Evolutionary conservation across 2,888 invertebrate species (phyloP).

Genomic region (Heliconius hortense): DNA sequence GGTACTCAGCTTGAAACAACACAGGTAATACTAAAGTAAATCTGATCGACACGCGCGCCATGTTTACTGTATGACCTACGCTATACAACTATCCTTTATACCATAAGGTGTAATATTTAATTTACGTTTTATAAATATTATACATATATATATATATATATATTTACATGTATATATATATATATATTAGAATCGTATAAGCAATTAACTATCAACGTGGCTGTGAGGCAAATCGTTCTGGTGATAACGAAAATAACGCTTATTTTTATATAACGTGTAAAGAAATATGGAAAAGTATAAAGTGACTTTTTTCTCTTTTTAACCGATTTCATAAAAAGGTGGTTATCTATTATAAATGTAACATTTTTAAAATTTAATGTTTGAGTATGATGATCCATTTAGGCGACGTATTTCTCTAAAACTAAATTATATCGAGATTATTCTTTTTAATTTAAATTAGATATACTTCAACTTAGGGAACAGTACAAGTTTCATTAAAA

Average conservation of each 20-base stretch:
- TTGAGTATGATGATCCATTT: too few relatives aligned
- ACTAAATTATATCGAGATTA: too few relatives aligned
- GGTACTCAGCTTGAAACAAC: conserved; percentile 12
- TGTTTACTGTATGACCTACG: conserved; percentile 53
- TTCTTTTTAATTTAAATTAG: too few relatives aligned
- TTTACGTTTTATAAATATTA: conserved; percentile 49
- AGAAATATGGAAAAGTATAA: background rate
- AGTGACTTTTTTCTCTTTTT: background rate
- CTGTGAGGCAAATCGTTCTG: conserved; percentile 18
- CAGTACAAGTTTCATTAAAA: too few relatives aligned
- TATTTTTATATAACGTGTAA: background rate
- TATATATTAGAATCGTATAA: conserved; percentile 52
- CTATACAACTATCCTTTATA: conserved; percentile 51
- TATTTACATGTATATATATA: too few relatives aligned
- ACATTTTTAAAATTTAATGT: too few relatives aligned
- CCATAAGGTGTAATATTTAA: conserved; percentile 31
- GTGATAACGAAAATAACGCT: conserved; percentile 18
- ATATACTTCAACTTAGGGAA: too few relatives aligned
- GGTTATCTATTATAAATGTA: background rate
- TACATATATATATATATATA: conserved; percentile 40
- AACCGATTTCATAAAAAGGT: too few relatives aligned
- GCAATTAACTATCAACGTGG: conserved; percentile 35
- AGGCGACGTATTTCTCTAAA: too few relatives aligned
- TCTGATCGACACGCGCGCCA: conserved; percentile 53
- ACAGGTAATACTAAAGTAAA: conserved; percentile 39